Evolutionary conservation across 2,888 invertebrate genomes (phyloP), one percentile per base, ranked within the genome.

Genomic region (Orchesella flavescens): DNA sequence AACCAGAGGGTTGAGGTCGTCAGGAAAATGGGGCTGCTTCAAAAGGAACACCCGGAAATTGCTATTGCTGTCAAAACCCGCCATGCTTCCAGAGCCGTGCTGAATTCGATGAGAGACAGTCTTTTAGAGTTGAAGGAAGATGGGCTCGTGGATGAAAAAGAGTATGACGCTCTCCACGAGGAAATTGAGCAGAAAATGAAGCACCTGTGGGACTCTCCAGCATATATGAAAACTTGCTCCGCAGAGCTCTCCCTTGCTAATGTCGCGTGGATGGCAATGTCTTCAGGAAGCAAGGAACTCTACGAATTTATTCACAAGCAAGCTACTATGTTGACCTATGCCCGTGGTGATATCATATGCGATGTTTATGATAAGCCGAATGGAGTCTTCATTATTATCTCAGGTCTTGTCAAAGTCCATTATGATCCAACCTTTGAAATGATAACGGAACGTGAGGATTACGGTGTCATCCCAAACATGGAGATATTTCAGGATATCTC

Each of bases 11-110:
- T 92, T 81, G 89, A 90, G 13, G 91, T 92, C n/a, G 91, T 92
- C 0, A 90, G 91, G 4, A 91, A 92, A 87, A 89, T 92, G 19
- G 92, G 92, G 0, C 84, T 92, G 46, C 89, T 93, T 0, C 93
- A 93, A 87, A 91, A 92, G 0, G 92, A 93, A 66, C 90, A 92
- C 1, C 93, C 92, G 0, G 92, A 92, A 91, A 93, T 93, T 0
- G 93, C 93, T 0, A 92, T 93, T 71, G 93, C 93, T 0, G 93
- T 93, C 73, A 93, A 93, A 89, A 93, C 93, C 0, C 90, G 92
- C 4, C 93, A 93, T 87, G 93, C 93, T 0, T 92, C 92, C 57
- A 91, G 93, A 0, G 92, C 92, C 23, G 93, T 93, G 0, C 90
- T 93, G 0, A 93, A 93, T 85, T 92, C 92, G 90, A 90, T 93